Evolutionary conservation across 2,888 invertebrate species (phyloP), one percentile per base, ranked within the genome.

Genomic region (Peribatodes rhomboidaria): DNA sequence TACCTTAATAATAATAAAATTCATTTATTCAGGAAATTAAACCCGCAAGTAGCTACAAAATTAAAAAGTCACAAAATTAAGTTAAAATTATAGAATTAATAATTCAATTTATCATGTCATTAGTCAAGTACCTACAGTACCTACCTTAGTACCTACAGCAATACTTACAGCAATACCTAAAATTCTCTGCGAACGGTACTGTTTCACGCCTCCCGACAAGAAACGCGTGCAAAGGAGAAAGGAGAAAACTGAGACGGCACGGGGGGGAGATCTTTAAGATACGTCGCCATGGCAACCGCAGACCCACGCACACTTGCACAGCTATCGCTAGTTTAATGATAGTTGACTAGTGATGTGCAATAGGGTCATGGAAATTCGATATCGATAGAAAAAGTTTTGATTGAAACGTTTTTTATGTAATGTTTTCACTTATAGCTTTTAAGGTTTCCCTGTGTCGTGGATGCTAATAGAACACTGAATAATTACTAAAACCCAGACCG

Each of bases 171-270:
- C n/a, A 60, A 49, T 53, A 50, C 10, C 8, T 16, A 53, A 13
- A 16, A 61, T 74, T 20, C 39, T 82, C 67, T 92, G 88, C 84
- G 0, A 54, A 84, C 91, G 60, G 73, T 93, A 89, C 89, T 75
- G 76, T 80, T 84, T 86, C 85, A 85, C 87, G 87, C 90, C 90
- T 84, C 89, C 92, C 90, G 80, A 87, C 91, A 92, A 92, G 92
- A 92, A 92, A 91, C 89, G 90, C 88, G 90, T 82, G 90, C 88
- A 91, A 92, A 92, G 89, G 92, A 92, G 92, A 91, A 92, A 90
- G 90, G 92, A 87, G 89, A 89, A 91, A 92, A 89, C 89, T 90
- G 91, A 92, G 92, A 92, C 90, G 87, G 85, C 88, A 79, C 82
- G 84, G 39, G 87, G 85, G 90, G 90, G 90, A 90, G 92, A 93